phyloP scores from a whole-genome alignment of 2,113 vertebrate genomes.

The Lichenostomus cassidix region DNA sequence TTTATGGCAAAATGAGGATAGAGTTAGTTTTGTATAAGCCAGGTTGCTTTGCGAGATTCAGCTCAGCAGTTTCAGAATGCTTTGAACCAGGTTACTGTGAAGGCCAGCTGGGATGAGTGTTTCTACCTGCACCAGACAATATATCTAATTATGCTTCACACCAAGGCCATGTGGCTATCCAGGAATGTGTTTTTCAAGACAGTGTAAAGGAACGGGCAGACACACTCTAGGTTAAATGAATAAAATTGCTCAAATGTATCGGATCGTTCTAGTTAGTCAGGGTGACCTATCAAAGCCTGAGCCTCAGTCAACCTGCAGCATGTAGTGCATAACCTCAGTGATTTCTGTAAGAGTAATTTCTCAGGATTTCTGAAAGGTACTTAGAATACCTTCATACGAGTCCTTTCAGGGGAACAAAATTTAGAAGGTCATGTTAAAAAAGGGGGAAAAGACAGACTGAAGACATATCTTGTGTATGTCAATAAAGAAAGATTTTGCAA shows the following conservation, averaged over 20 bases:
- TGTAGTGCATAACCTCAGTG: background rate
- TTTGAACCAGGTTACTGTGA: background rate
- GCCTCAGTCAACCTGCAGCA: background rate
- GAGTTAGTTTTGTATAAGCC: background rate
- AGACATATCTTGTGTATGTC: background rate
- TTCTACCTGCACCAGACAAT: background rate
- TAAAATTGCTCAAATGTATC: background rate
- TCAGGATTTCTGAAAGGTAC: background rate
- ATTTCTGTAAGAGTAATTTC: background rate
- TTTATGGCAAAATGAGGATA: background rate
- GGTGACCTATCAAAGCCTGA: background rate
- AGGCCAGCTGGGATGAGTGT: background rate
- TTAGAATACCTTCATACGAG: background rate
- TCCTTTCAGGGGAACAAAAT: background rate
- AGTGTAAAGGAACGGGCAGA: background rate
- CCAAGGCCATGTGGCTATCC: background rate
- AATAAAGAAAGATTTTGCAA: background rate
- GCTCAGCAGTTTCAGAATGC: background rate
- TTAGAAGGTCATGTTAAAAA: background rate
- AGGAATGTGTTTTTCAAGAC: background rate
- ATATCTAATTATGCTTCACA: background rate
- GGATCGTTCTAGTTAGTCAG: background rate
- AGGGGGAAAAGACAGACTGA: accelerated
- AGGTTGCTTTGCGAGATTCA: background rate
- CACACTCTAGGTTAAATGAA: background rate